Conservation (phyloP, 2,888 invertebrate species). For the Lissocephala sabroskyi region DNA sequence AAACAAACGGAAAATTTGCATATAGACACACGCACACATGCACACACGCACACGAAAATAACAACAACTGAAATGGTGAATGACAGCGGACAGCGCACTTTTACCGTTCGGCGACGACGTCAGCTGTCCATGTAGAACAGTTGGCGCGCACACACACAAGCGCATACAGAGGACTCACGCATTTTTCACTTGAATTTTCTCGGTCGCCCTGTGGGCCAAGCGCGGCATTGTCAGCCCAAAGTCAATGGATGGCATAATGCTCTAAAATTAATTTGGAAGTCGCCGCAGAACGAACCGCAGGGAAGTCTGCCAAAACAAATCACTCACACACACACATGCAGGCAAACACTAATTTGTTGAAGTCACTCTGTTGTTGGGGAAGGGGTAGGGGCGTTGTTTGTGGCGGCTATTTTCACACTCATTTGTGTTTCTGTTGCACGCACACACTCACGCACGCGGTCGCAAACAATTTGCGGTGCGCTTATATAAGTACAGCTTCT, state of each 20-base stretch:
- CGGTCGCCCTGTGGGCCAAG: slow-evolving; percentile 27
- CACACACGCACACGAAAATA: neutral
- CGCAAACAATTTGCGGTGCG: slow-evolving; percentile 1
- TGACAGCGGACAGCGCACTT: too few species aligned
- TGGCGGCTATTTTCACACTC: slow-evolving; percentile 44
- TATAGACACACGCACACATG: neutral
- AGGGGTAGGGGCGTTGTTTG: too few species aligned
- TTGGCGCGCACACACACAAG: slow-evolving; percentile 1
- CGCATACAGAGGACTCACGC: slow-evolving; percentile 10
- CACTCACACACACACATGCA: too few species aligned
- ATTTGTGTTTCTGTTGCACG: slow-evolving; percentile 29
- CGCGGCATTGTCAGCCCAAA: slow-evolving; percentile 42
- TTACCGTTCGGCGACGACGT: too few species aligned
- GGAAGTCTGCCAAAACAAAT: slow-evolving; percentile 7
- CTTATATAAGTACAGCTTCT: slow-evolving; percentile 47
- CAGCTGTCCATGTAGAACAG: too few species aligned
- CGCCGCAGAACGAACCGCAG: slow-evolving; percentile 13
- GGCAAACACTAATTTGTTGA: slow-evolving; percentile 49
- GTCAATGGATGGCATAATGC: slow-evolving; percentile 57
- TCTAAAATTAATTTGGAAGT: slow-evolving; percentile 66
- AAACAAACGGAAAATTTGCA: neutral
- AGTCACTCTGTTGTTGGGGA: slow-evolving; percentile 34
- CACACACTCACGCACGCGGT: slow-evolving; percentile 24
- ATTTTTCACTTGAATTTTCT: slow-evolving; percentile 11
- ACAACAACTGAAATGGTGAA: too few species aligned